phyloP scores from a whole-genome alignment of 1,140 invertebrate species.

The Teleogryllus occipitalis region DNA sequence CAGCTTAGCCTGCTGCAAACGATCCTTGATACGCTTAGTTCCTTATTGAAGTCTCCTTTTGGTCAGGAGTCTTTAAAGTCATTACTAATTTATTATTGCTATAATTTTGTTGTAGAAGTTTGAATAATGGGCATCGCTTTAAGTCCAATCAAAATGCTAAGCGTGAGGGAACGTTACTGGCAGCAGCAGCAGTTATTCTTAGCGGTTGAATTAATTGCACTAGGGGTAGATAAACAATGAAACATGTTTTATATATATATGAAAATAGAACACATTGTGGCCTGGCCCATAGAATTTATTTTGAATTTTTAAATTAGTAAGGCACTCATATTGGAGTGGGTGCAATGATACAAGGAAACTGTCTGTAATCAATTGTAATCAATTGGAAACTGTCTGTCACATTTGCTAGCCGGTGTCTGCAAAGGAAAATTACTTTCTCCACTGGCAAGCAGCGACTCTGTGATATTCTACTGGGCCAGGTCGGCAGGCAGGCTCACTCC shows the following conservation, averaged over 20 bases:
- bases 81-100: not conserved
- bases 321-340: slow-evolving; percentile 3
- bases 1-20: not conserved
- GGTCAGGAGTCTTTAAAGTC: not conserved
- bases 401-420: slow-evolving; percentile 8
- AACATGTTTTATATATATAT: slow-evolving; percentile 17
- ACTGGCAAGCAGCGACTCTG: slow-evolving; percentile 16
- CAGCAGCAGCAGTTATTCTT: not conserved
- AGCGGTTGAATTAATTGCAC: slow-evolving; percentile 1
- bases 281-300: slow-evolving; percentile 23
- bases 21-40: not conserved
- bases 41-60: not conserved
- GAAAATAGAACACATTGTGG: slow-evolving; percentile 15
- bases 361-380: not conserved
- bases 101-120: not conserved
- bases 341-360: not conserved
- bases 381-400: slow-evolving; percentile 12
- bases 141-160: not conserved
- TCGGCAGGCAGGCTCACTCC: slow-evolving; percentile 22
- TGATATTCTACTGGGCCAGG: slow-evolving; percentile 24
- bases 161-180: not conserved
- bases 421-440: not conserved
- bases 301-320: slow-evolving; percentile 17
- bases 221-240: not conserved
- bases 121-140: not conserved